These are phyloP conservation scores for Pomacea canaliculata DNA, from an alignment of 2,888 invertebrate species.

Conservation along the genomic window DNA sequence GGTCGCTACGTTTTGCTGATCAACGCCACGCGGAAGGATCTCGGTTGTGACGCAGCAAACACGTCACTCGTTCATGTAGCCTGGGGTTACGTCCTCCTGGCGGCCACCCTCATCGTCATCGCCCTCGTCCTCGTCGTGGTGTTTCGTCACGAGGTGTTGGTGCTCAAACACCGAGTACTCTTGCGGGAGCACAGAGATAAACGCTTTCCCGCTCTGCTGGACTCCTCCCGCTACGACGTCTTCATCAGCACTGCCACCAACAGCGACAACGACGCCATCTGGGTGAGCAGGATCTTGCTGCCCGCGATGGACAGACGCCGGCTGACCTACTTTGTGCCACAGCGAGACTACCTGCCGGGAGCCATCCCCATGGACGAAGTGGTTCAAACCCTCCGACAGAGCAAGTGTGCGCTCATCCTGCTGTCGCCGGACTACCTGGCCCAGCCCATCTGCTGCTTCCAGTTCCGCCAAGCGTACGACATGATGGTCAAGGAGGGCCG, in stretches of 20 bases:
- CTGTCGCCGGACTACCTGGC: constrained; percentile 10
- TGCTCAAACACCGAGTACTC: not conserved
- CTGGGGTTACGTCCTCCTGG: not conserved
- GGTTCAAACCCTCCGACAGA: not conserved
- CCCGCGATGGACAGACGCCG: not conserved
- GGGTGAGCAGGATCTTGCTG: constrained; percentile 13
- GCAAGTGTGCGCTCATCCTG: constrained; percentile 4
- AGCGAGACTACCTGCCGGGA: not conserved
- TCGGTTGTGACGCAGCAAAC: not conserved
- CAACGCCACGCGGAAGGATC: constrained; percentile 6
- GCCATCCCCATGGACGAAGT: constrained; percentile 8
- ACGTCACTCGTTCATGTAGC: not conserved
- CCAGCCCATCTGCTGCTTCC: not conserved
- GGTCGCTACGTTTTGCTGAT: not conserved
- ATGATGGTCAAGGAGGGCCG: not conserved
- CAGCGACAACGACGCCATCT: constrained; percentile 4
- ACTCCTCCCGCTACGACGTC: not conserved
- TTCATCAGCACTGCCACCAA: constrained; percentile 5
- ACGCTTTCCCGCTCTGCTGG: not conserved
- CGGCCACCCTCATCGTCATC: not conserved
- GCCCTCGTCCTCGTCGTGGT: not conserved
- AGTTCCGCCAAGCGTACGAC: constrained; percentile 14
- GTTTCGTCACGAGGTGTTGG: constrained; percentile 8
- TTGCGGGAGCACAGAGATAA: not conserved
- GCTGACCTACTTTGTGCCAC: constrained; percentile 4